Evolutionary conservation across 2,113 vertebrate genomes (phyloP).

Genomic region (Anoura caudifer): DNA sequence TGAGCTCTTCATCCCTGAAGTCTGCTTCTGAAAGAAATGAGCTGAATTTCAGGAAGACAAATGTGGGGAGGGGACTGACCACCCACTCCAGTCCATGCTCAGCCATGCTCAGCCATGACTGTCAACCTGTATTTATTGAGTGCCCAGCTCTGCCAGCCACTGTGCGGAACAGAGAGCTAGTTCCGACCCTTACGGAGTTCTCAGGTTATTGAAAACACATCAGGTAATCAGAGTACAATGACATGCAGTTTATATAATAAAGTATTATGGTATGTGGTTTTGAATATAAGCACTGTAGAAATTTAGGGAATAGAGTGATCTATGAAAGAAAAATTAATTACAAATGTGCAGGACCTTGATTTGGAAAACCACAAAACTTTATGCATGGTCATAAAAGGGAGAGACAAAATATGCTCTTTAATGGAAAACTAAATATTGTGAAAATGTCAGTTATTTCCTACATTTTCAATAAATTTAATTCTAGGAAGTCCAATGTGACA

Average conservation of each 20-base stretch:
- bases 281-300: not conserved
- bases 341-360: not conserved
- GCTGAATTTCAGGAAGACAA: not conserved
- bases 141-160: too few relatives aligned
- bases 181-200: not conserved
- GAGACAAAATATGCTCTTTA: not conserved
- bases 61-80: not conserved
- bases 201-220: not conserved
- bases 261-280: not conserved
- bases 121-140: not conserved
- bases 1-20: not conserved
- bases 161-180: not conserved
- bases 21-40: not conserved
- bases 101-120: too few relatives aligned
- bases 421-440: not conserved
- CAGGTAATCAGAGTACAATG: not conserved
- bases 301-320: not conserved
- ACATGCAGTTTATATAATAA: not conserved
- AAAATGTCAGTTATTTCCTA: not conserved
- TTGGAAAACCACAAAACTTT: not conserved
- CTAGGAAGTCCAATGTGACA: not conserved
- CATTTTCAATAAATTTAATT: not conserved
- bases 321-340: not conserved
- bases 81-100: not conserved
- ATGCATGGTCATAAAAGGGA: not conserved